Base-by-base conservation (phyloP, 1,140 invertebrate genomes). In the Rhopalosiphum padi region DNA sequence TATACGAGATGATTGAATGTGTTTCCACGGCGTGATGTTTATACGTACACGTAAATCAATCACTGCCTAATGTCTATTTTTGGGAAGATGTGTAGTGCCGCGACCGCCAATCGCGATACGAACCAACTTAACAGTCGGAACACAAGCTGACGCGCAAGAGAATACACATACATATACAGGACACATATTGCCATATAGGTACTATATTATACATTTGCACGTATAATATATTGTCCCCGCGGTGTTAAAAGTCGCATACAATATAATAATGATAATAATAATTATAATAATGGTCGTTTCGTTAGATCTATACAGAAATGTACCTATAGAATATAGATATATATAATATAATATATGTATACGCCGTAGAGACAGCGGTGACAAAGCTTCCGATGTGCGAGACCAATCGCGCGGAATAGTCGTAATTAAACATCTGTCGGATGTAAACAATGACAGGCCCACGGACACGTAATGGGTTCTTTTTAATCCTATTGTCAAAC, bases 321-420 rank as follows among this genome's bases (percentile, higher is more conserved):
- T 77, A 35, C n/a, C 60, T 77, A 77, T 77, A 35, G 60, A 77
- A 77, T n/a, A 77, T 15, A n/a, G 23, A 60, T 48, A 46, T 18
- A 51, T 53, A 53, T 77, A 35, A n/a, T 68, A 68, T n/a, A n/a
- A 18, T 18, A 77, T n/a, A 77, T n/a, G 30, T 77, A 77, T 30
- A 90, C 25, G 55, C 53, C 53, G 37, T 21, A 37, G 41, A 41
- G 53, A 15, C 88, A 37, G 9, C 35, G 43, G 41, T 23, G n/a
- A 90, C 88, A 90, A 90, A 90, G 88, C 88, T 90, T 90, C 37
- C 88, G 88, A 41, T 55, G 23, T 43, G 88, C 88, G 88, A 90
- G 88, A 90, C 88, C 51, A 90, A 90, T 90, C n/a, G 88, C 25
- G 53, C 88, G 88, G 51, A 90, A 90, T 90, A 90, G 88, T 90